These are phyloP conservation scores for Selene dorsalis DNA, from an alignment of 2,797 vertebrate species.

Conservation along the genomic window DNA sequence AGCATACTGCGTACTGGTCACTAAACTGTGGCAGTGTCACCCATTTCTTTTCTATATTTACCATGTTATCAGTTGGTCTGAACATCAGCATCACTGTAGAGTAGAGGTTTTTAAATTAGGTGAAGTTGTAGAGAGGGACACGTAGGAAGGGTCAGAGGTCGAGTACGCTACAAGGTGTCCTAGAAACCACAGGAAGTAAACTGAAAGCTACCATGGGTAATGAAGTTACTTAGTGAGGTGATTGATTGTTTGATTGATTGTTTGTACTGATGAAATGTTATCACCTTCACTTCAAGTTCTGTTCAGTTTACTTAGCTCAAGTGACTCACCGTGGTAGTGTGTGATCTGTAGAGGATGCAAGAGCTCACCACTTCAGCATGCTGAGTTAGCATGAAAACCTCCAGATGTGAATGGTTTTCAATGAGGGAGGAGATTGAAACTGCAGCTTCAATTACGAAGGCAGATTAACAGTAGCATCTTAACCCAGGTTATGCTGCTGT, in stretches of 20 bases:
- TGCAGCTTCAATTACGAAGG: background rate
- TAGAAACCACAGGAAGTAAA: background rate
- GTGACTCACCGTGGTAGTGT: background rate
- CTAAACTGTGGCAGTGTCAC: background rate
- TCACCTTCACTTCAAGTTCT: background rate
- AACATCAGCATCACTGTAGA: background rate
- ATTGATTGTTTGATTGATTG: background rate
- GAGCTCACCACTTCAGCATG: background rate
- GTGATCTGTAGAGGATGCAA: background rate
- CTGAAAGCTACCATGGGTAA: background rate
- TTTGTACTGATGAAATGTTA: background rate
- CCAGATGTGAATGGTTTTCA: background rate
- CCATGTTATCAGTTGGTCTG: background rate
- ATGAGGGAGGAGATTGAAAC: too few species aligned
- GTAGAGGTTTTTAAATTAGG: background rate
- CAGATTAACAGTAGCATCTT: background rate
- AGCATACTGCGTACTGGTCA: background rate
- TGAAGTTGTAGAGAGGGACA: background rate
- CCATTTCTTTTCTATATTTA: background rate
- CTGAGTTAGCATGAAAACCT: background rate
- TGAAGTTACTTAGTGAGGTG: background rate
- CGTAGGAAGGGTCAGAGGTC: background rate
- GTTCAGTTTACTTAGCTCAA: background rate
- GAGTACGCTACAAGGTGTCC: background rate
- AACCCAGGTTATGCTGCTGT: too few species aligned